Conservation (phyloP, 2,888 invertebrate species). For the Heterodera filipjevi region DNA sequence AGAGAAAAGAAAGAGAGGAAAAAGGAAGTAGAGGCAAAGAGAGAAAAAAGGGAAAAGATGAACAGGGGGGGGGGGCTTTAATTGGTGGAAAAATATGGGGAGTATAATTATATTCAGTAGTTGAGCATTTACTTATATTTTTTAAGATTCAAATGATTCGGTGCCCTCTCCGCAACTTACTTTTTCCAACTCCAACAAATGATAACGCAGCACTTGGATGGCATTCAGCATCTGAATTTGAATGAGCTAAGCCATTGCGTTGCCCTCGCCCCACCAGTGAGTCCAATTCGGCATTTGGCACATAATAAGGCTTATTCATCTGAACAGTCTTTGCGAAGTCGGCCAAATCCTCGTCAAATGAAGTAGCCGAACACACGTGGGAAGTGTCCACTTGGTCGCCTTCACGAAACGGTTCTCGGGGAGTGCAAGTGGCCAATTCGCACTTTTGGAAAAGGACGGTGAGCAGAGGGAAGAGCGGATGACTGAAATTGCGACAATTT, state of each 20-base stretch:
- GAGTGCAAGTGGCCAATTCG: constrained; percentile 99
- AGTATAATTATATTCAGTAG: too few species aligned
- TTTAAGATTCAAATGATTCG: neutral
- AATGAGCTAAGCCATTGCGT: neutral
- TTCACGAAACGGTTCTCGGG: constrained; percentile 74
- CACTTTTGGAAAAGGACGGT: constrained; percentile 99
- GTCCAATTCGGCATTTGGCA: constrained; percentile 99
- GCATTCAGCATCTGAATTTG: constrained; percentile 97
- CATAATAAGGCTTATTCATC: constrained; percentile 94
- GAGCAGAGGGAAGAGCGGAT: constrained; percentile 97
- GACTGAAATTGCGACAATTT: constrained; percentile 74
- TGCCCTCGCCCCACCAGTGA: constrained; percentile 78
- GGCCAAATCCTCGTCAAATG: constrained; percentile 99
- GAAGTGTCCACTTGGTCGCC: constrained; percentile 65
- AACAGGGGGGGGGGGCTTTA: too few species aligned
- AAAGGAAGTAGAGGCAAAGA: neutral
- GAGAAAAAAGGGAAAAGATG: neutral
- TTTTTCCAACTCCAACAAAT: constrained; percentile 99
- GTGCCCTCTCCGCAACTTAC: constrained; percentile 72
- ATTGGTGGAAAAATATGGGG: neutral
- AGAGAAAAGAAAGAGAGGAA: neutral
- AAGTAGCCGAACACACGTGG: constrained; percentile 98
- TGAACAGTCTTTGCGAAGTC: constrained; percentile 98
- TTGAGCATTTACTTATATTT: too few species aligned
- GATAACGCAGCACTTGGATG: constrained; percentile 99